Conservation (phyloP, 2,888 invertebrate species). For the Limnephilus marmoratus region DNA sequence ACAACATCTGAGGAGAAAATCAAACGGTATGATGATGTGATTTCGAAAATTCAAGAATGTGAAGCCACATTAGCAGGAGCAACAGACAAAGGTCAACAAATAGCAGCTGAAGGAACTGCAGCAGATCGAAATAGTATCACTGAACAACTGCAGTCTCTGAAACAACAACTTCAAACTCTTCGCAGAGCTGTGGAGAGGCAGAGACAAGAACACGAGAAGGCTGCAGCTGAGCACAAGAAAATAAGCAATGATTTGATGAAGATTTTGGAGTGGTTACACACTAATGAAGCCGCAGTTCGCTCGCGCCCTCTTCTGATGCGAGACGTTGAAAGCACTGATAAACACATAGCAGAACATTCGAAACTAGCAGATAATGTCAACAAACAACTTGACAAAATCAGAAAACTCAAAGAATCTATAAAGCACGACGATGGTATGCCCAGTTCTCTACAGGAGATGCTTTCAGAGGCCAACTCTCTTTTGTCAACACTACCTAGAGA, state of each 20-base stretch:
- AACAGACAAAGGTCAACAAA: slow-evolving; percentile 94
- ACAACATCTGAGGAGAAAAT: slow-evolving; percentile 91
- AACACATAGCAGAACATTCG: slow-evolving; percentile 87
- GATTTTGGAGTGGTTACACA: slow-evolving; percentile 89
- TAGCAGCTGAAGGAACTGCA: slow-evolving; percentile 92
- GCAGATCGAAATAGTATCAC: slow-evolving; percentile 92
- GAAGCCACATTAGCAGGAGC: slow-evolving; percentile 92
- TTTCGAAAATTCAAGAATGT: slow-evolving; percentile 91
- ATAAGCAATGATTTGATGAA: slow-evolving; percentile 89
- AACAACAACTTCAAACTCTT: slow-evolving; percentile 88
- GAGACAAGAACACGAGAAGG: slow-evolving; percentile 90
- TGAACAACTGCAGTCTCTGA: slow-evolving; percentile 90
- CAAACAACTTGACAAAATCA: slow-evolving; percentile 82
- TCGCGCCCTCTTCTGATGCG: slow-evolving; percentile 89
- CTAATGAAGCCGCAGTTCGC: slow-evolving; percentile 88
- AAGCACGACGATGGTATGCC: slow-evolving; percentile 88
- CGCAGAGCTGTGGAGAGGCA: slow-evolving; percentile 90
- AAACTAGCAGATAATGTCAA: slow-evolving; percentile 83
- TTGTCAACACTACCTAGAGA: slow-evolving; percentile 88
- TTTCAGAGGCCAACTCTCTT: slow-evolving; percentile 89
- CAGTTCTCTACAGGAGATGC: slow-evolving; percentile 87
- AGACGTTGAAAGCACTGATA: slow-evolving; percentile 87
- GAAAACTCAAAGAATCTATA: slow-evolving; percentile 83
- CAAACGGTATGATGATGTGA: slow-evolving; percentile 90
- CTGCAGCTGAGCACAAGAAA: slow-evolving; percentile 92